phyloP scores from a whole-genome alignment of 1,140 invertebrate genomes.

The Drosophila kohkoa region DNA sequence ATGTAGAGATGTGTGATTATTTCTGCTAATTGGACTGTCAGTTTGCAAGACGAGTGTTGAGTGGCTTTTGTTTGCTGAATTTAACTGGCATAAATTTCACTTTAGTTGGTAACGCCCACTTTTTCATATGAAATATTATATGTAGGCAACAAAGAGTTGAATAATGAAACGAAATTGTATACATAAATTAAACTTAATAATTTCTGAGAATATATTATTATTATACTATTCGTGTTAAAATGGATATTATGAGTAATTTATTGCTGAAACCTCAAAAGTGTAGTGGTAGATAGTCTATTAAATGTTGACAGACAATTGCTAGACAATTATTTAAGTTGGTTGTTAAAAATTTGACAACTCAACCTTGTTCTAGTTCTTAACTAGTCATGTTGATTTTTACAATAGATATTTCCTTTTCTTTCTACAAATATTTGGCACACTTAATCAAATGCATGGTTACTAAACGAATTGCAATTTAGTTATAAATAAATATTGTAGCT shows the following conservation, averaged over 20 bases:
- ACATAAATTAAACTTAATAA: neutral
- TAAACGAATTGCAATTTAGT: slow-evolving; percentile 2
- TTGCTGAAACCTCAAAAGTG: too few relatives aligned
- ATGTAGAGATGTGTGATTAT: slow-evolving; percentile 45
- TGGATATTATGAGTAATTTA: too few relatives aligned
- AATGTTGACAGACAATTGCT: too few relatives aligned
- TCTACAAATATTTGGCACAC: slow-evolving; percentile 6
- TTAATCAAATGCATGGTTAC: neutral
- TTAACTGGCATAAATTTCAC: slow-evolving; percentile 78
- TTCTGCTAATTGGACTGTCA: slow-evolving; percentile 83
- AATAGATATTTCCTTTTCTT: neutral
- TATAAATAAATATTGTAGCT: slow-evolving; percentile 43
- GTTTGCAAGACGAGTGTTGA: slow-evolving; percentile 40
- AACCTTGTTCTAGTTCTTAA: too few relatives aligned
- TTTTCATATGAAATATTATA: slow-evolving; percentile 10
- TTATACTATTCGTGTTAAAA: neutral
- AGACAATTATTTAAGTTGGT: too few relatives aligned
- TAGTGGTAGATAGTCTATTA: too few relatives aligned
- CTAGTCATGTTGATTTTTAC: too few relatives aligned
- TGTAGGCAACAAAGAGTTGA: neutral
- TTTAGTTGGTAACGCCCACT: slow-evolving; percentile 60
- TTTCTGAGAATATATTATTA: neutral
- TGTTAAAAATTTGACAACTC: too few relatives aligned
- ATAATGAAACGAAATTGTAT: neutral
- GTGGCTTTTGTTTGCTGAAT: slow-evolving; percentile 63